Conservation (phyloP, 2,113 vertebrate genomes). For the Empidonax traillii region DNA sequence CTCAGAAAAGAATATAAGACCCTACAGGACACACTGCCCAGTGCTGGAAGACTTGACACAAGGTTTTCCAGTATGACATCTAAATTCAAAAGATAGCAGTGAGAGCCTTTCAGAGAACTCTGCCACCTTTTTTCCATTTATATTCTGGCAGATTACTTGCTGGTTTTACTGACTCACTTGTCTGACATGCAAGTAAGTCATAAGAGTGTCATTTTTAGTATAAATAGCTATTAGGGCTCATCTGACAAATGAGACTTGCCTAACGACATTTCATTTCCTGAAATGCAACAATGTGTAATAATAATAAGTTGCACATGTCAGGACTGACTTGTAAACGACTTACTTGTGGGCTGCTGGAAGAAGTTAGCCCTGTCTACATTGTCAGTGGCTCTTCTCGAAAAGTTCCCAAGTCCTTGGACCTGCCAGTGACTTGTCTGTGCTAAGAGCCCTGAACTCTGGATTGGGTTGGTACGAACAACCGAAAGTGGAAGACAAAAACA, state of each 20-base stretch:
- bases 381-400: neutral
- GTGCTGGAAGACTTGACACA: neutral
- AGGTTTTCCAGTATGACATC: neutral
- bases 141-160: neutral
- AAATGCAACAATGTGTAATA: neutral
- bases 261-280: constrained; percentile 18
- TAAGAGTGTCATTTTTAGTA: constrained; percentile 24
- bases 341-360: neutral
- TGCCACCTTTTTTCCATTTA: constrained; percentile 26
- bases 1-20: neutral
- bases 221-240: constrained; percentile 37
- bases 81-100: neutral
- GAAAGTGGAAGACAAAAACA: neutral
- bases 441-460: neutral
- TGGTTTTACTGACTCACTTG: constrained; percentile 47
- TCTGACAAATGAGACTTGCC: constrained; percentile 37
- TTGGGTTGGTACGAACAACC: neutral
- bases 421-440: neutral
- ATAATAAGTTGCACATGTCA: neutral
- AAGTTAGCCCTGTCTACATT: neutral
- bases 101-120: neutral
- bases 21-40: neutral
- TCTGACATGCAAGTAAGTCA: constrained; percentile 42
- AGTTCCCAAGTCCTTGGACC: neutral
- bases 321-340: neutral